phyloP scores from a whole-genome alignment of 2,888 invertebrate genomes.

The Aphelenchoides bicaudatus region DNA sequence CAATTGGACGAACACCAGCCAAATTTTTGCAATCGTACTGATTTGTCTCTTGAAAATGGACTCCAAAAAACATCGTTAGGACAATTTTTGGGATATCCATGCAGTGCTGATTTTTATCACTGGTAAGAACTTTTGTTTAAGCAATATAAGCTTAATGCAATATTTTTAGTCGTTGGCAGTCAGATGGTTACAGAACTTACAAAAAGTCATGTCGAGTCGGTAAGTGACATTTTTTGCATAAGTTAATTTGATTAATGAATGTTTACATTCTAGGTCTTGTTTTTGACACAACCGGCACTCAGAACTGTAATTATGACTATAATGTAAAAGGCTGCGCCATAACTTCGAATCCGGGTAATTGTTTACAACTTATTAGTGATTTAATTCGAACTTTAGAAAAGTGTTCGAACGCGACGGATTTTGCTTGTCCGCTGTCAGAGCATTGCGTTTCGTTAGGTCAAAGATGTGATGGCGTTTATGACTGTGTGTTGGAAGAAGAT shows the following conservation, averaged over 20 bases:
- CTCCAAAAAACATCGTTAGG: constrained; percentile 50
- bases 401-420: constrained; percentile 46
- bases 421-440: constrained; percentile 53
- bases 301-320: constrained; percentile 60
- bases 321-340: constrained; percentile 57
- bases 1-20: constrained; percentile 17
- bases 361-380: constrained; percentile 12
- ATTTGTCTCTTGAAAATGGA: constrained; percentile 44
- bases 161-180: constrained; percentile 58
- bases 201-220: constrained; percentile 50
- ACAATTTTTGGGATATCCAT: constrained; percentile 58
- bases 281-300: constrained; percentile 57
- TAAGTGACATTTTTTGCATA: constrained; percentile 4
- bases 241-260: not conserved
- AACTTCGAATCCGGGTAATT: constrained; percentile 23
- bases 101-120: constrained; percentile 57
- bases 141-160: no score
- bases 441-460: constrained; percentile 46
- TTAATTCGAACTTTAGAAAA: constrained; percentile 23
- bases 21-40: constrained; percentile 55
- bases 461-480: constrained; percentile 59
- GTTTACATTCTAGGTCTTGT: constrained; percentile 44
- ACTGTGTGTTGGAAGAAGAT: constrained; percentile 58
- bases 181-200: constrained; percentile 57
- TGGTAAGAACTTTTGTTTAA: no score